phyloP scores from a whole-genome alignment of 2,888 invertebrate species.

The Plusia festucae region DNA sequence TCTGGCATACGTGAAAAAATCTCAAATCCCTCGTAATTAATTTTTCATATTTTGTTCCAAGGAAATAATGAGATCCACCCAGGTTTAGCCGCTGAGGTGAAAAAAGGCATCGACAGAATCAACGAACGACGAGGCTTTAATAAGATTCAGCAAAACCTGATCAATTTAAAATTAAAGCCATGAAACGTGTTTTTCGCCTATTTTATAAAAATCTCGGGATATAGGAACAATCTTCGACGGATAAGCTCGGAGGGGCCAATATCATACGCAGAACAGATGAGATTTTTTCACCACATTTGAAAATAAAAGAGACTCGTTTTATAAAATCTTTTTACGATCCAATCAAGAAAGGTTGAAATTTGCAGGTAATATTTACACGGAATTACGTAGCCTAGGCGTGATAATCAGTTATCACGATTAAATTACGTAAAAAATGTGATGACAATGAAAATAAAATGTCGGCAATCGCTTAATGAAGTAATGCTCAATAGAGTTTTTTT shows the following conservation, averaged over 20 bases:
- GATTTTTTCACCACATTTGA: slow-evolving; percentile 65
- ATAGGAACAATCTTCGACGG: slow-evolving; percentile 86
- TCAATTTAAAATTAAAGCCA: slow-evolving; percentile 90
- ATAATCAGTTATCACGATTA: background rate
- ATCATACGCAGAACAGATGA: slow-evolving; percentile 71
- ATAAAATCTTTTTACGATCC: slow-evolving; percentile 45
- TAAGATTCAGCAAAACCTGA: slow-evolving; percentile 87
- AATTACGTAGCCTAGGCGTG: background rate
- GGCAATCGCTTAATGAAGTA: slow-evolving; percentile 84
- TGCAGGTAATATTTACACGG: slow-evolving; percentile 10
- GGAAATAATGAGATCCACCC: slow-evolving; percentile 77
- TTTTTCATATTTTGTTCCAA: slow-evolving; percentile 76
- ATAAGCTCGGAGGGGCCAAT: slow-evolving; percentile 74
- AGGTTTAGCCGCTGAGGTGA: slow-evolving; percentile 74
- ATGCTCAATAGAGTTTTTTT: slow-evolving; percentile 83
- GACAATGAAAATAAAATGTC: slow-evolving; percentile 68
- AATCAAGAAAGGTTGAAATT: slow-evolving; percentile 44
- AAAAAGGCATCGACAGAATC: slow-evolving; percentile 73
- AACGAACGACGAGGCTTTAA: slow-evolving; percentile 82
- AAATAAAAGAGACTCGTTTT: slow-evolving; percentile 56
- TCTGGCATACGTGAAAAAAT: slow-evolving; percentile 51
- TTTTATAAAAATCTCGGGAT: slow-evolving; percentile 89
- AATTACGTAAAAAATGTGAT: slow-evolving; percentile 51
- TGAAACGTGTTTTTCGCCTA: slow-evolving; percentile 89
- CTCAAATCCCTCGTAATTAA: slow-evolving; percentile 80